These are phyloP conservation scores for Heliconius erato DNA, from an alignment of 2,888 invertebrate genomes.

Conservation along the genomic window DNA sequence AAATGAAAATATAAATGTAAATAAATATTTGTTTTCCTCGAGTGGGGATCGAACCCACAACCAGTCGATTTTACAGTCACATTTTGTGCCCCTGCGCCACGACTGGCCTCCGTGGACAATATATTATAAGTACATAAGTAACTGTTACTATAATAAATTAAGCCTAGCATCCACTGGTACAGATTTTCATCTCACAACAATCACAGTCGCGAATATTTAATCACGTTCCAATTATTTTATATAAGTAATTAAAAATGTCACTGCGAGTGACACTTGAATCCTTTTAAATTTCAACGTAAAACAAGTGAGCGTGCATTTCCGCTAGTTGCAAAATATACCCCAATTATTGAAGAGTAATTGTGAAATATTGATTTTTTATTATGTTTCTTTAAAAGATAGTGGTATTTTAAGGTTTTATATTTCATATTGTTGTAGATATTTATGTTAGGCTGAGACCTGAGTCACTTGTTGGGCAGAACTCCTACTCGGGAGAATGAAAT, in stretches of 20 bases:
- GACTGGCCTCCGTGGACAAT: too few species aligned
- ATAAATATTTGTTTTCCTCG: too few species aligned
- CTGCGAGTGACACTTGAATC: constrained; percentile 38
- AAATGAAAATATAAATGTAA: too few species aligned
- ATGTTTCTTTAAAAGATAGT: neutral
- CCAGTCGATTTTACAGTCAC: too few species aligned
- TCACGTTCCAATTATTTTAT: constrained; percentile 44
- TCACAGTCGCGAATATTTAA: constrained; percentile 22
- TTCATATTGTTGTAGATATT: too few species aligned
- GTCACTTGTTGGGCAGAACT: too few species aligned
- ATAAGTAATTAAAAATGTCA: constrained; percentile 45
- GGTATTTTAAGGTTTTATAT: neutral
- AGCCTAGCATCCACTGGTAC: constrained; percentile 15
- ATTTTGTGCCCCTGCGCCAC: too few species aligned
- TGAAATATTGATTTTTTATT: constrained; percentile 3
- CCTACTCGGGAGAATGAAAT: too few species aligned
- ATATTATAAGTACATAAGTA: too few species aligned
- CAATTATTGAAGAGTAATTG: constrained; percentile 11
- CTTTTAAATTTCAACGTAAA: constrained; percentile 26
- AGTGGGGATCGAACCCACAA: too few species aligned
- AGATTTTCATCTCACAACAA: neutral
- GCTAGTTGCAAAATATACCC: constrained; percentile 10
- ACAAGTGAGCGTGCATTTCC: constrained; percentile 16
- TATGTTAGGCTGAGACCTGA: too few species aligned
- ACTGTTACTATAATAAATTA: neutral